phyloP scores from a whole-genome alignment of 1,140 invertebrate genomes.

The Kradibia gibbosae region DNA sequence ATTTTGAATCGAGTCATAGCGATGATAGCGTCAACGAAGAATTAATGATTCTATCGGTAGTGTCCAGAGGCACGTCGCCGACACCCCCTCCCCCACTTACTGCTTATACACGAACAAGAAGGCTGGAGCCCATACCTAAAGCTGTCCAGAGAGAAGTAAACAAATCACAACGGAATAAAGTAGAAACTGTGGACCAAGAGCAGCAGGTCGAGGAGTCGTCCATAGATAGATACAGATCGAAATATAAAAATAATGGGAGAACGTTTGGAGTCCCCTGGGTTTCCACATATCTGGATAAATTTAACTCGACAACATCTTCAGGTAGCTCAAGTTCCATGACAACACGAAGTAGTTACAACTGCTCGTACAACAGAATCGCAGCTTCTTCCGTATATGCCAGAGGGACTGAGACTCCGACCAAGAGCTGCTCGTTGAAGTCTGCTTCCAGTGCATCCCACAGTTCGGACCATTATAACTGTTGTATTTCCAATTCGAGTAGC shows the following conservation, averaged over 20 bases:
- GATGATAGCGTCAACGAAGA: constrained; percentile 58
- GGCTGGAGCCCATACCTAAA: constrained; percentile 79
- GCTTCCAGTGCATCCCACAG: neutral
- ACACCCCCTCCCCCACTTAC: constrained; percentile 80
- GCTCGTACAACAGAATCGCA: neutral
- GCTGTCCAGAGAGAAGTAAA: constrained; percentile 76
- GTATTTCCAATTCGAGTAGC: neutral
- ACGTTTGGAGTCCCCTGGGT: constrained; percentile 75
- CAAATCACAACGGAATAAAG: constrained; percentile 61
- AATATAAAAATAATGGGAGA: constrained; percentile 63
- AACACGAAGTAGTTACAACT: neutral
- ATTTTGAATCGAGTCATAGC: neutral
- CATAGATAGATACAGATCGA: constrained; percentile 73
- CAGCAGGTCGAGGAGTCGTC: constrained; percentile 78
- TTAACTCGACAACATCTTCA: constrained; percentile 60
- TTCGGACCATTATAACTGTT: neutral
- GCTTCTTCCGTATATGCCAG: neutral
- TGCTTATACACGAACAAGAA: constrained; percentile 75
- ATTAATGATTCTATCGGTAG: constrained; percentile 75
- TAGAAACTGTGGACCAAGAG: constrained; percentile 77
- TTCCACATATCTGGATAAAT: constrained; percentile 77
- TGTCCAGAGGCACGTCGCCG: constrained; percentile 84
- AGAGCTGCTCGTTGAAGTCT: neutral
- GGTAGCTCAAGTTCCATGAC: constrained; percentile 35
- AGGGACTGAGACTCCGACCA: neutral